Percentiles rank a stretch among this genome's conserved stretches.
Conservation (phyloP, 2,113 vertebrate genomes). For the Pachycephala philippinensis region DNA sequence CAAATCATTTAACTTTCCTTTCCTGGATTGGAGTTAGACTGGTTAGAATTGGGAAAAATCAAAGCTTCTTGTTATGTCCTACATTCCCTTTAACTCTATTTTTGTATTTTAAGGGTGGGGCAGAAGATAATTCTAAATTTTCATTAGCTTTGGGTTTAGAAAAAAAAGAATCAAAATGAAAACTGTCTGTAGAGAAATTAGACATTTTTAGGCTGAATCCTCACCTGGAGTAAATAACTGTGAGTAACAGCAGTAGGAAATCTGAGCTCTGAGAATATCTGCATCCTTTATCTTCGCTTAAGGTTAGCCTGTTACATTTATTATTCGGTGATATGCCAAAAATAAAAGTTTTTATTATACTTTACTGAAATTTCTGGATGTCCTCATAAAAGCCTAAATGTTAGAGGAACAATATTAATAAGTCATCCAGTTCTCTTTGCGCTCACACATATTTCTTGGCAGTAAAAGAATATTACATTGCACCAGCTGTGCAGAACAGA, state of each 20-base stretch:
- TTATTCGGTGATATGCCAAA: slow-evolving; percentile 11
- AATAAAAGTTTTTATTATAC: slow-evolving; percentile 49
- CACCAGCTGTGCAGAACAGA: slow-evolving; percentile 57
- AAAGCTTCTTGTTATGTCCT: not conserved
- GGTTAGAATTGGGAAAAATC: not conserved
- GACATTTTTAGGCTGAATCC: not conserved
- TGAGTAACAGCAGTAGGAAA: not conserved
- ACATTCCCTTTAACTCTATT: not conserved
- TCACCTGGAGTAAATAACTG: not conserved
- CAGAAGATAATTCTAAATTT: not conserved
- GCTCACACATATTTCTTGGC: slow-evolving; percentile 53
- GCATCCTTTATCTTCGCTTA: not conserved
- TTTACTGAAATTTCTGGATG: slow-evolving; percentile 61
- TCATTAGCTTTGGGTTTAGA: not conserved
- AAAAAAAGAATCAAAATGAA: not conserved
- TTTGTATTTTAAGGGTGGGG: not conserved
- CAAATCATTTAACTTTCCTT: not conserved
- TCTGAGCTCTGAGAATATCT: not conserved
- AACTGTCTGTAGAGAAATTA: not conserved
- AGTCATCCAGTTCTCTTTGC: slow-evolving; percentile 47
- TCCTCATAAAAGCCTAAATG: slow-evolving; percentile 62
- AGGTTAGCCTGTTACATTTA: not conserved
- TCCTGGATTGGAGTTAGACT: not conserved
- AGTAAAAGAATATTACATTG: slow-evolving; percentile 53
- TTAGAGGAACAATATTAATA: slow-evolving; percentile 72